A percentile compares a stretch with the other conserved stretches of the same genome.
Evolutionary conservation across 2,888 invertebrate genomes (phyloP).

Genomic region (Eupithecia centaureata): DNA sequence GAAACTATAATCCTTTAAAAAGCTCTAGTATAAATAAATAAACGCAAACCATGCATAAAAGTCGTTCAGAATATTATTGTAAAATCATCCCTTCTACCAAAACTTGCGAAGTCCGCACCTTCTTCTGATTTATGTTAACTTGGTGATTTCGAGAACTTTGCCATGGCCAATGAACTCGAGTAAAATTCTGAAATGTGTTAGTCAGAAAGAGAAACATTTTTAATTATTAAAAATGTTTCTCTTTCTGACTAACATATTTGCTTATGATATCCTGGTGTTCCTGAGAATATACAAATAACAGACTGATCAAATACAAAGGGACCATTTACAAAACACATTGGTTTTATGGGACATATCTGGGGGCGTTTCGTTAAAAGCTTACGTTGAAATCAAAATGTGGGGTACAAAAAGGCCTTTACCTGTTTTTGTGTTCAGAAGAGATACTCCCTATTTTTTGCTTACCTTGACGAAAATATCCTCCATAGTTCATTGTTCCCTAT

Average conservation of each 20-base stretch:
- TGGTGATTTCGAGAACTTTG: neutral
- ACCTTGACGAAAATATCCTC: neutral
- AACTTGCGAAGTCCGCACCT: neutral
- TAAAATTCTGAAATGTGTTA: neutral
- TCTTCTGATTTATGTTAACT: neutral
- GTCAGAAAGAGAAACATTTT: neutral
- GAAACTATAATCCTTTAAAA: slow-evolving; percentile 20
- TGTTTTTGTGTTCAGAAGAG: neutral
- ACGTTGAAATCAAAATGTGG: no score
- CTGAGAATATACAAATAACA: neutral
- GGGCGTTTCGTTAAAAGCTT: no score
- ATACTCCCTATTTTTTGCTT: neutral
- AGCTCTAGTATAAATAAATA: neutral
- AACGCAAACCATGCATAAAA: neutral
- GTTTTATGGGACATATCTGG: neutral
- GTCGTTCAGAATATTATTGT: neutral
- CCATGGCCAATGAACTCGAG: neutral
- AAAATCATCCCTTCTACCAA: neutral
- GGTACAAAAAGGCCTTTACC: no score
- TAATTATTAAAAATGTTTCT: neutral
- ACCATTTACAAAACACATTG: neutral
- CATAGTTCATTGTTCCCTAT: neutral
- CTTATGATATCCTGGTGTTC: slow-evolving; percentile 1
- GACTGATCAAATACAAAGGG: neutral
- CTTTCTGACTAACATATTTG: neutral